A percentile compares a stretch with the other conserved stretches of the same genome.
phyloP scores from a whole-genome alignment of 2,797 vertebrate genomes.

The Poecilia picta region DNA sequence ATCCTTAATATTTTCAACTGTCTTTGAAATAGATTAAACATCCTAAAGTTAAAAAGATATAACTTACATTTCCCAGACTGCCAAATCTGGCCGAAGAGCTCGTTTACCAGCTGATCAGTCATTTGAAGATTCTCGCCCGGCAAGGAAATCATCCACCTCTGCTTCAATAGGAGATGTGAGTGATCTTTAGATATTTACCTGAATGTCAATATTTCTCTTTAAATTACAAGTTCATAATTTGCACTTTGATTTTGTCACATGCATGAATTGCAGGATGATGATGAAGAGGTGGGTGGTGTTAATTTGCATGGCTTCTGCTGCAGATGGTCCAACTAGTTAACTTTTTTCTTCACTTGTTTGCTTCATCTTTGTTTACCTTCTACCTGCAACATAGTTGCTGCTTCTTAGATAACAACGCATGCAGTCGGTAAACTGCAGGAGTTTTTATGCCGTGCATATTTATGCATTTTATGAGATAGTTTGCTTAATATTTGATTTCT shows the following conservation, averaged over 20 bases:
- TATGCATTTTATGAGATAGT: slow-evolving; percentile 15
- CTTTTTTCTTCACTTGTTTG: slow-evolving; percentile 22
- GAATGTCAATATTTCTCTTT: slow-evolving; percentile 18
- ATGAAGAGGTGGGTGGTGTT: slow-evolving; percentile 71
- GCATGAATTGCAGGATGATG: slow-evolving; percentile 58
- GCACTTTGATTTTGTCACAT: slow-evolving; percentile 60
- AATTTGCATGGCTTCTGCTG: slow-evolving; percentile 60
- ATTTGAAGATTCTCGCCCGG: slow-evolving; percentile 77
- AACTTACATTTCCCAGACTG: slow-evolving; percentile 69
- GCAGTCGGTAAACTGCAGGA: slow-evolving; percentile 26
- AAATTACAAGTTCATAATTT: slow-evolving; percentile 32
- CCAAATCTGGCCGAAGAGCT: slow-evolving; percentile 87
- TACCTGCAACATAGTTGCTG: slow-evolving; percentile 3
- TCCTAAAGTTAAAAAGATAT: background rate
- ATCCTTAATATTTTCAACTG: background rate
- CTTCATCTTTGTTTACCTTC: slow-evolving; percentile 17
- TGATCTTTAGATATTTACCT: background rate
- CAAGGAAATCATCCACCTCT: slow-evolving; percentile 79
- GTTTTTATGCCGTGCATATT: slow-evolving; percentile 18
- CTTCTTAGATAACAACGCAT: slow-evolving; percentile 6
- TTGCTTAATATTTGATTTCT: slow-evolving; percentile 31
- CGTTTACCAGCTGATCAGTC: slow-evolving; percentile 78
- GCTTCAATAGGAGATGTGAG: slow-evolving; percentile 82
- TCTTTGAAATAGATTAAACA: background rate
- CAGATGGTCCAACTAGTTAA: slow-evolving; percentile 32